A percentile compares a stretch with the other conserved stretches of the same genome.
Conservation (phyloP, 2,113 vertebrate species). For the Oreotrochilus melanogaster region DNA sequence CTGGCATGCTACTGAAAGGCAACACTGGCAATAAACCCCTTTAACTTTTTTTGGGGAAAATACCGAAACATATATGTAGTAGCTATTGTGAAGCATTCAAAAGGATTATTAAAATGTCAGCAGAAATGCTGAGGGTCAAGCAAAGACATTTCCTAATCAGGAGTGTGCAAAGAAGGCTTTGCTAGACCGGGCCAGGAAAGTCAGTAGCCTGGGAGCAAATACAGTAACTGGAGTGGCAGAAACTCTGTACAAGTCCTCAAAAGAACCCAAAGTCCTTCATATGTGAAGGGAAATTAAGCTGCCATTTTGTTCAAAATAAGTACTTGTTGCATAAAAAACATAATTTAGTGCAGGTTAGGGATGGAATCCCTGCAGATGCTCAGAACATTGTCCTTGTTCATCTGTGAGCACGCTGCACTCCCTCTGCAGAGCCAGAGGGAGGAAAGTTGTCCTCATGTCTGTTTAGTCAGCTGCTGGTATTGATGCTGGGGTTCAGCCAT, state of each 20-base stretch:
- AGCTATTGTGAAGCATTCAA: not conserved
- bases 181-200: not conserved
- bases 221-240: not conserved
- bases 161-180: not conserved
- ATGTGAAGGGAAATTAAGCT: not conserved
- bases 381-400: not conserved
- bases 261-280: not conserved
- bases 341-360: not conserved
- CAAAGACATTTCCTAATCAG: not conserved
- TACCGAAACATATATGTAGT: not conserved
- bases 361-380: not conserved
- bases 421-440: not conserved
- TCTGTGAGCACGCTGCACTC: rapidly evolving
- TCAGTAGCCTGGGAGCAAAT: not conserved
- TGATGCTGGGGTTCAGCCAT: not conserved
- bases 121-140: not conserved
- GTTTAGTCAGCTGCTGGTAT: not conserved
- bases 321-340: not conserved
- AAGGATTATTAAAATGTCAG: not conserved
- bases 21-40: not conserved
- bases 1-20: not conserved
- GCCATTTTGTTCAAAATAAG: not conserved
- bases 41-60: not conserved
- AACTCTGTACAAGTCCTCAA: not conserved
- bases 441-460: not conserved